Conservation (phyloP, 2,888 invertebrate species). For the Temnothorax unifasciatus region DNA sequence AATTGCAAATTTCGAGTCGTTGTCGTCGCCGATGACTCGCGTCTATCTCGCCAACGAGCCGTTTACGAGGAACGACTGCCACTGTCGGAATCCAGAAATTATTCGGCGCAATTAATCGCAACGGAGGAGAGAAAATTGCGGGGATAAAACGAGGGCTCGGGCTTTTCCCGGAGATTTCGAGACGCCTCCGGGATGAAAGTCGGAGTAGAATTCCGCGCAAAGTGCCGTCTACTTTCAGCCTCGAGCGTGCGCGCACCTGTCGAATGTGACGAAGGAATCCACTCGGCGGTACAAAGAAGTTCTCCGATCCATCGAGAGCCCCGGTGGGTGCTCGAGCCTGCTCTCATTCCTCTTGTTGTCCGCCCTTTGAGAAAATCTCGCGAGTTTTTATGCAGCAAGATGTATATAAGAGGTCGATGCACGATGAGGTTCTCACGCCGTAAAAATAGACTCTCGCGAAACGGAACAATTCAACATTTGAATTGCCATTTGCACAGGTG, state of each 20-base stretch:
- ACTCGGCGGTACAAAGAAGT: slow-evolving; percentile 71
- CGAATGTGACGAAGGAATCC: slow-evolving; percentile 63
- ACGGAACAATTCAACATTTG: slow-evolving; percentile 54
- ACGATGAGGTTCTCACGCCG: slow-evolving; percentile 1
- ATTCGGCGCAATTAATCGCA: slow-evolving; percentile 39
- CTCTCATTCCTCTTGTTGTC: slow-evolving; percentile 24
- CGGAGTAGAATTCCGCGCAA: slow-evolving; percentile 44
- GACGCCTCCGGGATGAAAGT: slow-evolving; percentile 11
- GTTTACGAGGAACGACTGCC: slow-evolving; percentile 38
- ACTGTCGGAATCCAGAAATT: slow-evolving; percentile 6
- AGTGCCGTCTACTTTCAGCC: slow-evolving; percentile 50
- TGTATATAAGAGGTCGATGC: slow-evolving; percentile 18
- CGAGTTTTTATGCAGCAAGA: slow-evolving; percentile 35
- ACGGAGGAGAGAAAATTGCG: not conserved
- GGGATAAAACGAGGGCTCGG: not conserved
- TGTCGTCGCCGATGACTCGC: slow-evolving; percentile 70
- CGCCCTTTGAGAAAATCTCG: slow-evolving; percentile 55
- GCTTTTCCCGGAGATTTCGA: not conserved
- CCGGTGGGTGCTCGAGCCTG: slow-evolving; percentile 48
- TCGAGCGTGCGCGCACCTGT: slow-evolving; percentile 51
- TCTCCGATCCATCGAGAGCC: slow-evolving; percentile 64
- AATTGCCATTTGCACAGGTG: slow-evolving; percentile 10
- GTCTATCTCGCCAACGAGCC: slow-evolving; percentile 50
- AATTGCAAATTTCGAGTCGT: slow-evolving; percentile 60
- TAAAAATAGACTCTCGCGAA: slow-evolving; percentile 56